These are phyloP conservation scores for mouse (Mus musculus) DNA, from an alignment of 2,113 vertebrate species.

Conservation along the genomic window GRCm39 chr1:43810501-43811000, in stretches of 20 bases:
- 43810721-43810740: neutral
- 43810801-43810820: neutral
- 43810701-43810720: neutral
- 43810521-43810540: neutral
- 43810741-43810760: no score
- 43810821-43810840: constrained; percentile 75
- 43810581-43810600: neutral
- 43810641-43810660: rapidly evolving
- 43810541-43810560: neutral
- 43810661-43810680: neutral
- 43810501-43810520: neutral
- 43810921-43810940: constrained; percentile 99
- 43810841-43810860: constrained; percentile 99
- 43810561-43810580: neutral
- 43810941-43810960: constrained; percentile 98
- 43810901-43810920: constrained; percentile 97
- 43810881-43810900: constrained; percentile 99
- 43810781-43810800: rapidly evolving
- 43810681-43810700: neutral
- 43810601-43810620: no score
- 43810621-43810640: rapidly evolving
- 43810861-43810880: constrained; percentile 98
- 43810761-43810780: rapidly evolving
- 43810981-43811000: neutral
- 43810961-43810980: constrained; percentile 85